phyloP scores from a whole-genome alignment of 2,888 invertebrate species.

The Xestia rhomboidea region DNA sequence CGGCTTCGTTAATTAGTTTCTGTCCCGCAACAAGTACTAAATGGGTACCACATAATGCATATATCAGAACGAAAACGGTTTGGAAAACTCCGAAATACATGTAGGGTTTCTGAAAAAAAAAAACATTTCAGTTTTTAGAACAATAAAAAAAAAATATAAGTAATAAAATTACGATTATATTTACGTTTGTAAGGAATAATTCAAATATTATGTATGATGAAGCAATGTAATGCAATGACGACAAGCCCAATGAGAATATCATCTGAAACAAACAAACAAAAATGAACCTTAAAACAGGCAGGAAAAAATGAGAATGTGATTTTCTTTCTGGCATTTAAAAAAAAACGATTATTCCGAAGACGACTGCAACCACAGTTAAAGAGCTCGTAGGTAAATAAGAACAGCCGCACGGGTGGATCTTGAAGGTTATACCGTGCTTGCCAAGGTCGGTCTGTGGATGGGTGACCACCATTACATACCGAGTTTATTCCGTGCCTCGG shows the following conservation, averaged over 20 bases:
- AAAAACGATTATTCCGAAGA: too few relatives aligned
- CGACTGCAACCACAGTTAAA: too few relatives aligned
- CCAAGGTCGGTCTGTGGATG: too few relatives aligned
- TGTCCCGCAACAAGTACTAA: conserved; percentile 37
- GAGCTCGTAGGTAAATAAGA: too few relatives aligned
- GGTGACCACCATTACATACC: too few relatives aligned
- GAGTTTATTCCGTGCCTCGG: too few relatives aligned
- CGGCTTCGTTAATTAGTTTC: conserved; percentile 33
- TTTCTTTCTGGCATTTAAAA: not conserved
- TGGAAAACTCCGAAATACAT: not conserved
- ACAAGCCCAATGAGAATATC: conserved; percentile 13
- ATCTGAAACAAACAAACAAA: conserved; percentile 17
- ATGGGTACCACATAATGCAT: not conserved
- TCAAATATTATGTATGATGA: not conserved
- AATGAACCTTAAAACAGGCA: not conserved
- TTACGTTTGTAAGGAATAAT: not conserved
- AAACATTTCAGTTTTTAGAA: too few relatives aligned
- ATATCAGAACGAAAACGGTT: not conserved
- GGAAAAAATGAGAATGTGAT: not conserved
- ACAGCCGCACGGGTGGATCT: too few relatives aligned
- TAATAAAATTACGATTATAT: not conserved
- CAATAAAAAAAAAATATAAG: not conserved
- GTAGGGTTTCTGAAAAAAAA: conserved; percentile 6
- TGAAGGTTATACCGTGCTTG: not conserved
- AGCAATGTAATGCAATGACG: not conserved